Percentiles rank a stretch among this genome's conserved stretches.
Conservation (phyloP, 2,888 invertebrate species). For the Bellardia bayeri region DNA sequence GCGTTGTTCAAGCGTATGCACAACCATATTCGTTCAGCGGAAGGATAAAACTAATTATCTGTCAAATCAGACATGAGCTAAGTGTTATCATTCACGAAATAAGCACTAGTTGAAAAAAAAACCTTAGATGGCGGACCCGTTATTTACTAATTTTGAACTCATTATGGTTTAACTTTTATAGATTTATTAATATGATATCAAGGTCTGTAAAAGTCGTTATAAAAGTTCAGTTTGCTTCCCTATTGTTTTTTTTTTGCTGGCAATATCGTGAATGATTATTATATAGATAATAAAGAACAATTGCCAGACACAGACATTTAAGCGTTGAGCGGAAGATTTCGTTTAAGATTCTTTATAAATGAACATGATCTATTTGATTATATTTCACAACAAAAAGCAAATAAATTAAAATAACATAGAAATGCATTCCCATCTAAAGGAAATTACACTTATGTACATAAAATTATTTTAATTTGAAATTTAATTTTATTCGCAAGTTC, state of each 20-base stretch:
- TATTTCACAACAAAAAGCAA: conserved; percentile 76
- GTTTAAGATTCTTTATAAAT: conserved; percentile 19
- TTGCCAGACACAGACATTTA: neutral
- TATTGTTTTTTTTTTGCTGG: neutral
- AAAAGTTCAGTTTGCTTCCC: neutral
- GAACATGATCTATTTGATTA: conserved; percentile 9
- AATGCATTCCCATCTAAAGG: neutral
- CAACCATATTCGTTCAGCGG: no score
- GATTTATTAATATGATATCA: neutral
- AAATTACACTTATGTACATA: neutral
- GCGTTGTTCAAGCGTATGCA: no score
- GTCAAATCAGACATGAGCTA: no score
- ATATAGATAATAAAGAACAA: neutral
- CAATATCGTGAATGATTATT: neutral
- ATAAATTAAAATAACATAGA: conserved; percentile 79
- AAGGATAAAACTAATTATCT: no score
- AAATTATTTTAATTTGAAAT: neutral
- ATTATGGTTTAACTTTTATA: no score
- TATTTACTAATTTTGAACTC: no score
- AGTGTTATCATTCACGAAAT: no score
- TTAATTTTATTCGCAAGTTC: no score
- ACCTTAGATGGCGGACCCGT: no score
- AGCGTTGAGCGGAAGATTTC: conserved; percentile 10
- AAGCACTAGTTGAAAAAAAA: no score
- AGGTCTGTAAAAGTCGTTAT: neutral